Base-by-base conservation (phyloP, 1,140 invertebrate species). In the Sycophila sp. region DNA sequence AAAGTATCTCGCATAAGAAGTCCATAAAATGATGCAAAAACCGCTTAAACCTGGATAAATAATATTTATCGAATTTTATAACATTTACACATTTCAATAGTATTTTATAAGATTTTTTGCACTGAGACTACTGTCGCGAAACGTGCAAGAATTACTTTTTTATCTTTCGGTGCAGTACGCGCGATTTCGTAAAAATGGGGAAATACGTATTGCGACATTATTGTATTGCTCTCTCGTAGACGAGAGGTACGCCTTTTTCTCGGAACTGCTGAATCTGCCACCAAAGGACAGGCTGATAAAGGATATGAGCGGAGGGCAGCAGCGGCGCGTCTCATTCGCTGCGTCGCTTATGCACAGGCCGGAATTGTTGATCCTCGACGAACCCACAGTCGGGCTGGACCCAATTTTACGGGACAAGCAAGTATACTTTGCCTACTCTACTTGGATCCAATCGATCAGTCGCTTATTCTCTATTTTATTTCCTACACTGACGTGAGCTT, bases 321-420 rank as follows among this genome's bases (percentile, higher is more conserved):
- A 96, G 82, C 87, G 96, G 65, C 87, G 96, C 67, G 90, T 96
- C 0, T 96, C 94, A 0, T 91, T 98, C 55, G 95, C 95, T 3
- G 92, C 92, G 7, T 94, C 95, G 0, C 83, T 98, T 73, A 89
- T 98, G 0, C 95, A 98, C 75, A 91, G 93, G 73, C 95, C 96
- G 0, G 92, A 96, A 81, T 83, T 98, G 1, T 83, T 98, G 0
- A 95, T 98, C 59, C 85, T 98, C 58, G 96, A 98, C 81, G 96
- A 98, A 83, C 96, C 96, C 0, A 98, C 96, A 0, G 96, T 97
- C 11, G 96, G 96, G 7, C 87, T 98, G 32, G 96, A 98, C 87
- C 96, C 96, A 2, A 86, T 97, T 64, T 84, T 98, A 19, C 89
- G 96, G 83, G 93, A 96, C 81, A 92, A 90, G 94, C 94, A 80